Percentiles rank a stretch among this genome's conserved stretches.
Conservation (phyloP, 2,113 vertebrate genomes). For the Pangasianodon gigas region DNA sequence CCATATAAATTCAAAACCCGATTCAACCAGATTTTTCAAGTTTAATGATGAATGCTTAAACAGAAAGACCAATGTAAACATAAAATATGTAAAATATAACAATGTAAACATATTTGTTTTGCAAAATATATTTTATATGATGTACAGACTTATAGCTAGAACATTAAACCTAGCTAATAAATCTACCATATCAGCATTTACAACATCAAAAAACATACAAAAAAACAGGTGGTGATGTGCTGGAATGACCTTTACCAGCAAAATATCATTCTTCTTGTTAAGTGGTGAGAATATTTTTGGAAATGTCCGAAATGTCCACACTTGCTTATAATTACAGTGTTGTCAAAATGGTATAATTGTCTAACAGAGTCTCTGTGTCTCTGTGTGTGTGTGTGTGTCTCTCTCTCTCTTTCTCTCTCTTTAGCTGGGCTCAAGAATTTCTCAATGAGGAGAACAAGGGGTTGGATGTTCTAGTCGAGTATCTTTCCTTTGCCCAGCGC, state of each 20-base stretch:
- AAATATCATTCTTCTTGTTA: background rate
- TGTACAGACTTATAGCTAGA: background rate
- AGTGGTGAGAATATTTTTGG: background rate
- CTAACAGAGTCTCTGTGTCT: background rate
- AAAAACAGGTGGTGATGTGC: background rate
- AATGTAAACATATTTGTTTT: background rate
- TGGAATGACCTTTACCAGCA: background rate
- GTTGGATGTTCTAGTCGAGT: constrained; percentile 89
- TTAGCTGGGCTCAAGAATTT: constrained; percentile 87
- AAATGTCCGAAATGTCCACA: constrained; percentile 5
- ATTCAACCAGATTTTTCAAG: too few relatives aligned
- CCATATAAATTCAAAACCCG: too few relatives aligned
- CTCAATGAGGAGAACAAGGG: constrained; percentile 89
- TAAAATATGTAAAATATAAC: too few relatives aligned
- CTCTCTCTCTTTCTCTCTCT: background rate
- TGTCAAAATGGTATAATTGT: background rate
- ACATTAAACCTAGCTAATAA: background rate
- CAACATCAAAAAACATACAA: background rate
- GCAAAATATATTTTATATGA: background rate
- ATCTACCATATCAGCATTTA: background rate
- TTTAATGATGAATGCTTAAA: too few relatives aligned
- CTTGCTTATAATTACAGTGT: background rate
- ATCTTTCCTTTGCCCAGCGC: constrained; percentile 85
- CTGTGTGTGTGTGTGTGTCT: background rate
- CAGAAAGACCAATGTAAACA: too few relatives aligned